A percentile compares a stretch with the other conserved stretches of the same genome.
Evolutionary conservation across 2,797 vertebrate species (phyloP).

Genomic region (Poeciliopsis paucimaculata): DNA sequence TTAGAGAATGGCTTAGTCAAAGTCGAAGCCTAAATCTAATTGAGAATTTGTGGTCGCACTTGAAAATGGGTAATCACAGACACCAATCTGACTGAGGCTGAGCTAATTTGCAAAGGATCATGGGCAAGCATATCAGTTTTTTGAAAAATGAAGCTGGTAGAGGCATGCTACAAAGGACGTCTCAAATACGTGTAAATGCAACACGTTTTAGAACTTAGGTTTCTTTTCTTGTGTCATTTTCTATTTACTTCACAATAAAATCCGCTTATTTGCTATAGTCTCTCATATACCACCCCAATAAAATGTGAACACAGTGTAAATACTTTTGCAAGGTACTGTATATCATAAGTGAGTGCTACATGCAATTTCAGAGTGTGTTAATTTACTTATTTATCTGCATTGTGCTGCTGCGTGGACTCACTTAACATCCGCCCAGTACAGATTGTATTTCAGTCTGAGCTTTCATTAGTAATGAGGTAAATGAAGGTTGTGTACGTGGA

Average conservation of each 20-base stretch:
- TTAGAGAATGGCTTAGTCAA: neutral
- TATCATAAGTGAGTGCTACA: neutral
- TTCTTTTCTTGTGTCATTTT: neutral
- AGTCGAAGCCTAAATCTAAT: neutral
- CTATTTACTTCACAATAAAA: neutral
- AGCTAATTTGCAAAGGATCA: neutral
- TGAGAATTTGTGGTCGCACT: neutral
- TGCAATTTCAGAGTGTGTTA: slow-evolving; percentile 9
- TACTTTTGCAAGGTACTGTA: neutral
- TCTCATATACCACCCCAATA: neutral
- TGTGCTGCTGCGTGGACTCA: slow-evolving; percentile 21
- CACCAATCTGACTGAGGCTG: neutral
- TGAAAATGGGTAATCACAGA: neutral
- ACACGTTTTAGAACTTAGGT: neutral
- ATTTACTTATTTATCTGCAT: slow-evolving; percentile 26
- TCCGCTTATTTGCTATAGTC: neutral
- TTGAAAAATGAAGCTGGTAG: neutral
- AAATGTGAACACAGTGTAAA: neutral
- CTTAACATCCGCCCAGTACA: slow-evolving; percentile 36
- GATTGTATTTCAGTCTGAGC: slow-evolving; percentile 51
- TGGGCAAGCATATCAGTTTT: neutral
- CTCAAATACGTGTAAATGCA: neutral
- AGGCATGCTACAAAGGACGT: neutral
- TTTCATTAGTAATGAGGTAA: slow-evolving; percentile 53
- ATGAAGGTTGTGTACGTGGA: slow-evolving; percentile 38